These are phyloP conservation scores for Sminthurinus aureus DNA, from an alignment of 2,888 invertebrate species.

Conservation along the genomic window DNA sequence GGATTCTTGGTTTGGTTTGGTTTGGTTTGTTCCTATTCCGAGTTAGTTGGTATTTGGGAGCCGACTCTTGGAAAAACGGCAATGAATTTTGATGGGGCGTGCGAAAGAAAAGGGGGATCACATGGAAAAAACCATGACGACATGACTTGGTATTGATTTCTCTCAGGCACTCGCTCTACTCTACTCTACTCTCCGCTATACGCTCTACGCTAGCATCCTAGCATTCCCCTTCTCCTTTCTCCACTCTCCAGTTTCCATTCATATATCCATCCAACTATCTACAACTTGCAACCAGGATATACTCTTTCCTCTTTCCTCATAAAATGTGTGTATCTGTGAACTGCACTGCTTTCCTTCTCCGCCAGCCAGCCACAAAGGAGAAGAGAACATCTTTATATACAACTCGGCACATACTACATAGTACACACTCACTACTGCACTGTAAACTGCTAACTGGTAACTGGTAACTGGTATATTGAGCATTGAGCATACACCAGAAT, in stretches of 20 bases:
- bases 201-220: background rate
- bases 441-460: no score
- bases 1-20: no score
- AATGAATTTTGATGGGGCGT: conserved; percentile 39
- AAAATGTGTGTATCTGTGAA: no score
- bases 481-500: no score
- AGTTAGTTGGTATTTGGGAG: background rate
- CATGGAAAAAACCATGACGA: conserved; percentile 40
- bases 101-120: conserved; percentile 34
- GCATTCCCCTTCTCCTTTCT: background rate
- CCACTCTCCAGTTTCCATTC: no score
- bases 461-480: no score
- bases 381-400: no score
- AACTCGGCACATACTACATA: no score
- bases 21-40: background rate
- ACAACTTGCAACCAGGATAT: background rate
- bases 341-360: no score
- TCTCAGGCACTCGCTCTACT: conserved; percentile 8
- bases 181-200: background rate
- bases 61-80: conserved; percentile 18
- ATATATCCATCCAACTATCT: no score
- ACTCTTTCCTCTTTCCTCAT: background rate
- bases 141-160: conserved; percentile 41
- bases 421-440: no score
- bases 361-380: no score